Evolutionary conservation across 2,113 vertebrate genomes (phyloP).

Genomic region (Tretioscincus oriximinensis): DNA sequence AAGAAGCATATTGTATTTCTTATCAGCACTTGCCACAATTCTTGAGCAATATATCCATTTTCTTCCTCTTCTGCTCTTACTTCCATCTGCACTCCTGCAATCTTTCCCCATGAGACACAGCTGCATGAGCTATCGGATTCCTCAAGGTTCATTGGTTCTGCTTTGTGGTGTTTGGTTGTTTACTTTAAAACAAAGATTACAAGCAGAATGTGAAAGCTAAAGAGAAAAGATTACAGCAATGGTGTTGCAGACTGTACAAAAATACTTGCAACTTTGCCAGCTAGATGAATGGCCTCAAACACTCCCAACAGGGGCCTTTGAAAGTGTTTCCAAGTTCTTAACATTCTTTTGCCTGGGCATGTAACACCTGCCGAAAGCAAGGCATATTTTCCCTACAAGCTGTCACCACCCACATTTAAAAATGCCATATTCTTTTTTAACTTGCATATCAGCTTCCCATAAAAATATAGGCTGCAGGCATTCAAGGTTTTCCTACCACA

Average conservation of each 20-base stretch:
- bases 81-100: not conserved
- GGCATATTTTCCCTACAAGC: conserved; percentile 43
- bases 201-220: conserved; percentile 16
- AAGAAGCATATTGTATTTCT: conserved; percentile 15
- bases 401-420: conserved; percentile 16
- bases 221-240: conserved; percentile 51
- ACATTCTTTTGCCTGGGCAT: conserved; percentile 3
- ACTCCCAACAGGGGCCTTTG: not conserved
- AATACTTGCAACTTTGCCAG: conserved; percentile 60
- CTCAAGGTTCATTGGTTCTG: conserved; percentile 39
- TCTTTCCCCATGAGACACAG: not conserved
- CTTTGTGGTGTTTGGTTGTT: conserved; percentile 51
- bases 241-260: conserved; percentile 28
- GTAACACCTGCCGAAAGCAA: conserved; percentile 51
- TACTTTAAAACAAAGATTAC: conserved; percentile 33
- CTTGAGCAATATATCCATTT: conserved; percentile 21
- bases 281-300: conserved; percentile 50
- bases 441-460: not conserved
- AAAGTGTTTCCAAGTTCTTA: conserved; percentile 46
- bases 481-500: too few relatives aligned
- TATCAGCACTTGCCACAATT: conserved; percentile 23
- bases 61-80: conserved; percentile 30
- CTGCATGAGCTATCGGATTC: conserved; percentile 26
- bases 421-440: too few relatives aligned
- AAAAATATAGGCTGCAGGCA: too few relatives aligned